A percentile compares a stretch with the other conserved stretches of the same genome.
Evolutionary conservation across 1,140 invertebrate genomes (phyloP).

Genomic region (Pogonomyrmex barbatus): DNA sequence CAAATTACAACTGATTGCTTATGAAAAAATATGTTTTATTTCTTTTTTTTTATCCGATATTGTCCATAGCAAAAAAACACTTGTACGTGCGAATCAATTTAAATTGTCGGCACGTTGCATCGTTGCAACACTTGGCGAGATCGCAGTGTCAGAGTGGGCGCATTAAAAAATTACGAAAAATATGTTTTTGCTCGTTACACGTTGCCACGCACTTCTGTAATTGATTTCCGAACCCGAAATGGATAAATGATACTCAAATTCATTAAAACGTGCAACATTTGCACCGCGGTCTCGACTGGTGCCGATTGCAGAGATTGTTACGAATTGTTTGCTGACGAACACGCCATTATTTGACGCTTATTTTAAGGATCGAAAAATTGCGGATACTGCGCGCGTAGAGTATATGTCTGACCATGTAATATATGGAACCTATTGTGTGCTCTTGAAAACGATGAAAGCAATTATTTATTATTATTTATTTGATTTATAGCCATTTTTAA

Average conservation of each 20-base stretch:
- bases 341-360: slow-evolving; percentile 50
- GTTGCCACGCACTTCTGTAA: slow-evolving; percentile 47
- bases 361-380: slow-evolving; percentile 57
- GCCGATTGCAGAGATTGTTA: slow-evolving; percentile 61
- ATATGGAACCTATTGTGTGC: slow-evolving; percentile 21
- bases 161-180: slow-evolving; percentile 64
- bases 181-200: slow-evolving; percentile 60
- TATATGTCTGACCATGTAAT: slow-evolving; percentile 39
- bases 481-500: slow-evolving; percentile 48
- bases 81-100: slow-evolving; percentile 59
- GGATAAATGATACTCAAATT: slow-evolving; percentile 64
- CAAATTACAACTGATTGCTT: slow-evolving; percentile 36
- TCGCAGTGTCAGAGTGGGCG: slow-evolving; percentile 39
- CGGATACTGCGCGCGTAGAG: background rate
- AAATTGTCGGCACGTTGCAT: slow-evolving; percentile 49
- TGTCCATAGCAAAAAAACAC: slow-evolving; percentile 25
- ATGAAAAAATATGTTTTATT: slow-evolving; percentile 42
- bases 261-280: slow-evolving; percentile 62
- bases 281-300: slow-evolving; percentile 40
- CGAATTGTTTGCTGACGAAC: slow-evolving; percentile 55
- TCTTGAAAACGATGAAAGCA: slow-evolving; percentile 54
- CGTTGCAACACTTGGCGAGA: slow-evolving; percentile 51
- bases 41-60: slow-evolving; percentile 38
- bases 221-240: slow-evolving; percentile 59
- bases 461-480: slow-evolving; percentile 64